A percentile compares a stretch with the other conserved stretches of the same genome.
These are phyloP conservation scores for Chelidonichthys spinosus DNA, from an alignment of 2,797 vertebrate genomes.

Conservation along the genomic window DNA sequence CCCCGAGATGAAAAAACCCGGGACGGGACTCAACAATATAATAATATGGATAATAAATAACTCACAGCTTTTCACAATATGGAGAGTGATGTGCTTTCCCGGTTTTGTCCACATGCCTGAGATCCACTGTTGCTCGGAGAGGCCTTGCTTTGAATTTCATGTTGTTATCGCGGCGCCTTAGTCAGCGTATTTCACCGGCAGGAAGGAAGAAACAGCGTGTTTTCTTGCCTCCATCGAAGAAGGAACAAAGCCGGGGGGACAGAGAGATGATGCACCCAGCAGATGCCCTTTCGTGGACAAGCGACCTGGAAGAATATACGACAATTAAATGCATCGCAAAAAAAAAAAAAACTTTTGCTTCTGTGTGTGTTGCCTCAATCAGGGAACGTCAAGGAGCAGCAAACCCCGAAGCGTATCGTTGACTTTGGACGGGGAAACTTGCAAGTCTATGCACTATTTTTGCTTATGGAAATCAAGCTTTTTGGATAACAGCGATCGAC, in stretches of 20 bases:
- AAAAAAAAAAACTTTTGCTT: conserved; percentile 40
- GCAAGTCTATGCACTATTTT: conserved; percentile 30
- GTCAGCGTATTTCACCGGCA: conserved; percentile 68
- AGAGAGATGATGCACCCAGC: conserved; percentile 72
- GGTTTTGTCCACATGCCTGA: conserved; percentile 34
- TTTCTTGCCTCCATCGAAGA: conserved; percentile 66
- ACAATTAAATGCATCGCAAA: conserved; percentile 62
- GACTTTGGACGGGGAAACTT: conserved; percentile 46
- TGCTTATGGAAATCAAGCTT: conserved; percentile 25
- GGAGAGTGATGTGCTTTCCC: conserved; percentile 12
- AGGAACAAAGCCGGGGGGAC: conserved; percentile 38
- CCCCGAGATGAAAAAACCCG: conserved; percentile 41
- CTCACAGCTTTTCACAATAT: conserved; percentile 15
- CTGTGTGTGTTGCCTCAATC: conserved; percentile 37
- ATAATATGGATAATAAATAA: conserved; percentile 7
- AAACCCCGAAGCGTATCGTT: conserved; percentile 22
- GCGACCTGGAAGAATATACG: conserved; percentile 37
- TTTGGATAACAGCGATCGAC: conserved; percentile 48
- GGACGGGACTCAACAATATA: conserved; percentile 18
- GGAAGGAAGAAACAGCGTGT: conserved; percentile 53
- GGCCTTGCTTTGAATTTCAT: conserved; percentile 56
- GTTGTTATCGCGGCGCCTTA: conserved; percentile 63
- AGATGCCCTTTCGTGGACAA: conserved; percentile 69
- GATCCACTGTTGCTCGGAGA: conserved; percentile 58
- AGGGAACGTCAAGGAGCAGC: conserved; percentile 10